Conservation (phyloP, 2,888 invertebrate species). For the Dinocampus coccinellae region DNA sequence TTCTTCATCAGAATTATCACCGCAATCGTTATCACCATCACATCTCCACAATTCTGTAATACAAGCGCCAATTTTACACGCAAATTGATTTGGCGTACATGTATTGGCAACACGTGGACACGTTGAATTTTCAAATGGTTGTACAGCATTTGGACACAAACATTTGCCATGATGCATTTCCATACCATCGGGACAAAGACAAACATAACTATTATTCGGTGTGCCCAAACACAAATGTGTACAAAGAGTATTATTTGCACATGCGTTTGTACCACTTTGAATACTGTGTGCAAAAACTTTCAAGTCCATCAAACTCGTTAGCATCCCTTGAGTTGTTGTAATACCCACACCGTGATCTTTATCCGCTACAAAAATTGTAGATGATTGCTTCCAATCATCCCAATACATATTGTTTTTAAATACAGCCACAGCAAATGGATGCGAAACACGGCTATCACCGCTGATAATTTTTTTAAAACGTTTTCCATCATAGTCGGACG, state of each 20-base stretch:
- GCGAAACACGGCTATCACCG: constrained; percentile 78
- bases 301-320: constrained; percentile 84
- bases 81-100: constrained; percentile 73
- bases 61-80: constrained; percentile 74
- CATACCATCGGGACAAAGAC: constrained; percentile 87
- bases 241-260: constrained; percentile 77
- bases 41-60: constrained; percentile 76
- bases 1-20: constrained; percentile 75
- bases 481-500: constrained; percentile 80
- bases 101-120: constrained; percentile 77
- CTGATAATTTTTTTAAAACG: constrained; percentile 77
- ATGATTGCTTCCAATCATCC: constrained; percentile 90
- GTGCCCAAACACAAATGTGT: constrained; percentile 84
- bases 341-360: constrained; percentile 81
- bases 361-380: constrained; percentile 84
- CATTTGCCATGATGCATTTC: constrained; percentile 74
- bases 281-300: constrained; percentile 84
- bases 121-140: constrained; percentile 77
- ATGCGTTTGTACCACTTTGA: constrained; percentile 82
- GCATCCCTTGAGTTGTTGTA: constrained; percentile 74
- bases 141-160: constrained; percentile 80
- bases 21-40: constrained; percentile 79
- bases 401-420: constrained; percentile 89
- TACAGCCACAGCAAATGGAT: constrained; percentile 89
- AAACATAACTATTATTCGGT: constrained; percentile 77